phyloP scores from a whole-genome alignment of 1,140 invertebrate genomes.

The Hylaeus volcanicus region DNA sequence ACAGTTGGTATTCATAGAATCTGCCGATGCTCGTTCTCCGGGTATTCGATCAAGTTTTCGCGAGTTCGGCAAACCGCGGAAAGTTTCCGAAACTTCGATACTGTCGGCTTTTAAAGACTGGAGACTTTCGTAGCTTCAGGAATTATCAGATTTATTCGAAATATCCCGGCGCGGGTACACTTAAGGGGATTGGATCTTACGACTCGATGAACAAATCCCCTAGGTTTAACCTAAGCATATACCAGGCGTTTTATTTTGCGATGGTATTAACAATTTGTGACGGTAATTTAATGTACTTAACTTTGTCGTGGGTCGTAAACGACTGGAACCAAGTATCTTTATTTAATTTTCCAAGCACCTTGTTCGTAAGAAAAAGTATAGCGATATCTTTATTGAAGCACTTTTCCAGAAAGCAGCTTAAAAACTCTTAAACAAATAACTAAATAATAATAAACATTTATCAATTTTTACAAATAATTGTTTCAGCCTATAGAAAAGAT shows the following conservation, averaged over 20 bases:
- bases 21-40: background rate
- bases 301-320: background rate
- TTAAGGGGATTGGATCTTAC: background rate
- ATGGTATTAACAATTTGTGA: too few species aligned
- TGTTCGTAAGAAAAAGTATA: too few species aligned
- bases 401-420: too few species aligned
- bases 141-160: background rate
- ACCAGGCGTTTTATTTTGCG: too few species aligned
- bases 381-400: too few species aligned
- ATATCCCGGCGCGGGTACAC: background rate
- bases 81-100: background rate
- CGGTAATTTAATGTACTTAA: too few species aligned
- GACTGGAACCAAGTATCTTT: background rate
- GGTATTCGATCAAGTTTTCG: background rate
- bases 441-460: too few species aligned
- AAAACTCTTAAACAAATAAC: too few species aligned
- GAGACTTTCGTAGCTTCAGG: background rate
- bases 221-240: background rate
- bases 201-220: background rate
- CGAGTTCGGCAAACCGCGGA: background rate
- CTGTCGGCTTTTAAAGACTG: conserved; percentile 23
- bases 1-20: background rate
- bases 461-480: too few species aligned
- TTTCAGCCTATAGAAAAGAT: too few species aligned
- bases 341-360: background rate